Base-by-base conservation (phyloP, 2,113 vertebrate genomes). In the Camelus bactrianus region DNA sequence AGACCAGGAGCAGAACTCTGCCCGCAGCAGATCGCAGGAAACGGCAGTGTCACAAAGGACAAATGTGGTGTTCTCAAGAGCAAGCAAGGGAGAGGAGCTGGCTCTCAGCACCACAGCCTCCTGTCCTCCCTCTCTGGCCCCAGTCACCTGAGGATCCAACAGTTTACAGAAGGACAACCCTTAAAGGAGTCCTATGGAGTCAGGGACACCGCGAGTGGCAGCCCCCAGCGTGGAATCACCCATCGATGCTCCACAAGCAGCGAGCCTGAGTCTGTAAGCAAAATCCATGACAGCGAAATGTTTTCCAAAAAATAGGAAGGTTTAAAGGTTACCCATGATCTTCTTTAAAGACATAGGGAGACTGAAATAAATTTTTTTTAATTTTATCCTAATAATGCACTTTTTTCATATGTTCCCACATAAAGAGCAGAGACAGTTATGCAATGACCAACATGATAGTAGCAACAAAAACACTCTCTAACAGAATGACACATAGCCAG, bases 11-110 rank as follows among this genome's bases (percentile, higher is more conserved):
- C 94, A 94, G 42, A 91, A 91, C 89, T 94, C 94, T 96, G 92
- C 76, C 91, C 75, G 93, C 83, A 73, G 80, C 54, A 91, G 96
- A 92, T 89, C 88, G 92, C 58, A 82, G 92, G 87, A 96, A 96
- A 88, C 94, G 97, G 84, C 50, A 32, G 52, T 62, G 72, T 89
- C 90, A 75, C 38, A 22, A 6, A 7, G 1, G 52, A 26, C 16
- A 69, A 22, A 26, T 0, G 22, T 0, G 0, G 35, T 3, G 5
- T 26, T 56, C 77, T 87, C 70, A 81, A 86, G 42, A 91, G 79
- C 1, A 0, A 82, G 38, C 20, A 70, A 83, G 65, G n/a, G 89
- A 96, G 94, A 77, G 95, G 26, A 85, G 92, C 75, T 69, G 72
- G 58, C 35, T 4, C 94, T 82, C 70, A 76, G 62, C 3, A 24